Evolutionary conservation across 1,140 invertebrate species (phyloP).

Genomic region (Samia ricini): DNA sequence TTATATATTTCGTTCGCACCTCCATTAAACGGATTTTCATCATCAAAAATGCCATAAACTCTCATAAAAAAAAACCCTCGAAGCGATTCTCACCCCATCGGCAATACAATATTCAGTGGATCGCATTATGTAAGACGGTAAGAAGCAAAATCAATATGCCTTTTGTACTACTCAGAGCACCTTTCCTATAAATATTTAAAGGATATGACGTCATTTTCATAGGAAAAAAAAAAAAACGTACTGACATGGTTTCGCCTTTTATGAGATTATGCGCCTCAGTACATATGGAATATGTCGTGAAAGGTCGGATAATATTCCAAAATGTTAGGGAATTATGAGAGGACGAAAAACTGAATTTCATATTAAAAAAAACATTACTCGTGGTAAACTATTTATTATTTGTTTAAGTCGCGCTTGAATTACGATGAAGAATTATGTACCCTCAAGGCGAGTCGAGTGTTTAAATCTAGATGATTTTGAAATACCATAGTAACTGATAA

Average conservation of each 20-base stretch:
- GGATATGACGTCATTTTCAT: conserved; percentile 40
- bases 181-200: conserved; percentile 68
- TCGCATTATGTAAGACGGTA: conserved; percentile 66
- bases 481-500: too few species aligned
- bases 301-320: not conserved
- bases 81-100: conserved; percentile 35
- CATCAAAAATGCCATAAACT: not conserved
- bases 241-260: conserved; percentile 9
- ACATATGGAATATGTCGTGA: conserved; percentile 1
- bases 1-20: not conserved
- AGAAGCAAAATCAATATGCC: conserved; percentile 67
- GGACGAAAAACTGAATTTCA: not conserved
- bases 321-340: not conserved
- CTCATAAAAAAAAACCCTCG: not conserved
- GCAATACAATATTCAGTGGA: conserved; percentile 57
- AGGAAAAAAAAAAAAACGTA: conserved; percentile 16
- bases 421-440: too few species aligned
- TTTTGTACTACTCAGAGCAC: conserved; percentile 45
- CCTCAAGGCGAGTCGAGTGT: too few species aligned
- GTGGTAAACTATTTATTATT: too few species aligned
- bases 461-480: too few species aligned
- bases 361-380: not conserved
- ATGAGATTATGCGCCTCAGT: conserved; percentile 17
- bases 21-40: conserved; percentile 1
- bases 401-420: too few species aligned